Conservation (phyloP, 1,140 invertebrate species). For the Globodera rostochiensis region DNA sequence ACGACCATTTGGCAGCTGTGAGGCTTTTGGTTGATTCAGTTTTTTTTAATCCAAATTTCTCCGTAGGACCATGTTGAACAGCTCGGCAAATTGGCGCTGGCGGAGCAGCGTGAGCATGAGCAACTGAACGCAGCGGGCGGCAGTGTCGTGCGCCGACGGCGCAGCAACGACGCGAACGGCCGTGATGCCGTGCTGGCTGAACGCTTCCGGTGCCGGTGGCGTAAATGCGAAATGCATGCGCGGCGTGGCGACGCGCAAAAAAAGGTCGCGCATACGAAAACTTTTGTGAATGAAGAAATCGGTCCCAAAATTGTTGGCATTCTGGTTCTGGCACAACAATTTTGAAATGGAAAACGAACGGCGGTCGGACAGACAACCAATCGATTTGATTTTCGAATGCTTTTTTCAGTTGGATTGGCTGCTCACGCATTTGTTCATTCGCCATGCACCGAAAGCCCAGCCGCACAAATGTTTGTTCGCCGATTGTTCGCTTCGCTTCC, state of each 20-base stretch:
- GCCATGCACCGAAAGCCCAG: constrained; percentile 19
- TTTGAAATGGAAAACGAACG: background rate
- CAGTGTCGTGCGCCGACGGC: background rate
- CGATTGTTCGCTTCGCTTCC: constrained; percentile 11
- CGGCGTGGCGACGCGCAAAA: constrained; percentile 25
- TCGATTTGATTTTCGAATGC: background rate
- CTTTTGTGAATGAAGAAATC: too few relatives aligned
- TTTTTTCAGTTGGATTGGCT: constrained; percentile 20
- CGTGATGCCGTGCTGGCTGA: background rate
- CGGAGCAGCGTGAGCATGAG: background rate
- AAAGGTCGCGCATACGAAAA: background rate
- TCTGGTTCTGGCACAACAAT: background rate
- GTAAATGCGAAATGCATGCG: constrained; percentile 13
- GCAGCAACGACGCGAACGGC: background rate
- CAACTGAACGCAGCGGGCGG: background rate
- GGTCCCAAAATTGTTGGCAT: too few relatives aligned
- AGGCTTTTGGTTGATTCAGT: background rate
- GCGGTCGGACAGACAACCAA: background rate
- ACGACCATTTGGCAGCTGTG: constrained; percentile 16
- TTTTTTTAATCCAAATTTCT: background rate
- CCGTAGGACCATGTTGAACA: constrained; percentile 17
- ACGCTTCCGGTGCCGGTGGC: constrained; percentile 18
- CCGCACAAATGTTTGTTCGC: constrained; percentile 26
- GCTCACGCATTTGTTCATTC: constrained; percentile 8
- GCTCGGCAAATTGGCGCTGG: constrained; percentile 8